Conservation (phyloP, 2,113 vertebrate genomes). For the Festucalex cinctus region DNA sequence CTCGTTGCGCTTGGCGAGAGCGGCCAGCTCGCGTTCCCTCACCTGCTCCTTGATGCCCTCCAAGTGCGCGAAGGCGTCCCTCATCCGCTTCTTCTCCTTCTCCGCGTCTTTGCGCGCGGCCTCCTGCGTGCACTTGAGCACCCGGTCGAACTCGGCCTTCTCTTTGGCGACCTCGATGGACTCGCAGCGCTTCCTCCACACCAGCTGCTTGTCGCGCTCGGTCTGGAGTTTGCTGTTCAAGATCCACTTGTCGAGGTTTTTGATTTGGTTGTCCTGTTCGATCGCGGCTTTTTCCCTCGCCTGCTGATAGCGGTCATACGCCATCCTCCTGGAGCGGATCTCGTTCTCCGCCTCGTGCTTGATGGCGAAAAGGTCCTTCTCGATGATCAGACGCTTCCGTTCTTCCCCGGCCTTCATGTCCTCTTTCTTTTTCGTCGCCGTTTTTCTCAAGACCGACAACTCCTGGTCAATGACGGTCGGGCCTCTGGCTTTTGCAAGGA, state of each 20-base stretch:
- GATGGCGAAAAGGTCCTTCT: background rate
- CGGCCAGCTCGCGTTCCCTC: background rate
- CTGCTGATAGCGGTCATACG: background rate
- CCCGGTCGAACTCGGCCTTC: background rate
- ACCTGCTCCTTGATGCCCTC: constrained; percentile 9
- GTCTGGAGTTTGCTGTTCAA: background rate
- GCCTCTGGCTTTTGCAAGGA: constrained; percentile 2
- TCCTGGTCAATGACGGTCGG: background rate
- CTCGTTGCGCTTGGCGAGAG: background rate
- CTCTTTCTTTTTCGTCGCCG: background rate
- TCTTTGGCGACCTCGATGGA: background rate
- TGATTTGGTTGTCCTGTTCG: background rate
- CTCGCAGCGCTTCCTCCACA: constrained; percentile 2
- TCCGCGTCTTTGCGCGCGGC: background rate
- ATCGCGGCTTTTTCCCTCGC: background rate
- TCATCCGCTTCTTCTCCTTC: background rate
- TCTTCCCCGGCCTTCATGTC: background rate
- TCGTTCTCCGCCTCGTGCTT: background rate
- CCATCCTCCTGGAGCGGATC: background rate
- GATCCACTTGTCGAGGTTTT: background rate
- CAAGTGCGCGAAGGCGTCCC: background rate
- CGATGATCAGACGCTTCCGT: background rate
- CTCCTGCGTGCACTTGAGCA: constrained; percentile 3
- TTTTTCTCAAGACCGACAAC: background rate
- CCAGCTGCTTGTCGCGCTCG: background rate